These are phyloP conservation scores for Drosophila yakuba DNA, from an alignment of 1,140 invertebrate genomes.

Conservation along the genomic window DNA sequence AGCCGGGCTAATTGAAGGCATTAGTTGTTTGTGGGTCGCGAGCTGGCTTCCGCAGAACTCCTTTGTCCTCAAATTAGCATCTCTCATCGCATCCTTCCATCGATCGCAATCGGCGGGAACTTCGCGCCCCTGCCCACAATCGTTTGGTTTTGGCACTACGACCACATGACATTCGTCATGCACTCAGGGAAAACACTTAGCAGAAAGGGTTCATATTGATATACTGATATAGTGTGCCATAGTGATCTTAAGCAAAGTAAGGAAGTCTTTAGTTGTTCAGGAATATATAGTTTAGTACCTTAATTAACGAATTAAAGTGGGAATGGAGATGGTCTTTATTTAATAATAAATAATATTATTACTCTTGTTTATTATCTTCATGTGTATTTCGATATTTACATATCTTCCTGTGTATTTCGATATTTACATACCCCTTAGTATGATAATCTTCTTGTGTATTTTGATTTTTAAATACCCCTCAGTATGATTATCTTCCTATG, in stretches of 20 bases:
- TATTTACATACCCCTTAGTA: too few relatives aligned
- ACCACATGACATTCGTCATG: conserved; percentile 55
- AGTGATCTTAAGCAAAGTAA: too few relatives aligned
- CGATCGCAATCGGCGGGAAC: conserved; percentile 46
- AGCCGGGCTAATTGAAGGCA: conserved; percentile 76
- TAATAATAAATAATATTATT: too few relatives aligned
- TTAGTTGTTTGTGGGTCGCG: conserved; percentile 81
- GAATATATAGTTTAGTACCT: not conserved
- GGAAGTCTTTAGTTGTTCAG: too few relatives aligned
- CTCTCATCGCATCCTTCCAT: conserved; percentile 34
- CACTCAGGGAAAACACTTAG: conserved; percentile 5
- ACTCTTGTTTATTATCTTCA: too few relatives aligned
- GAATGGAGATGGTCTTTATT: too few relatives aligned
- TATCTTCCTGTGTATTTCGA: not conserved
- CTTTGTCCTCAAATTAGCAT: conserved; percentile 72
- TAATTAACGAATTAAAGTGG: too few relatives aligned
- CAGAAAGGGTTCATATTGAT: not conserved
- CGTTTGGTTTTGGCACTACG: conserved; percentile 58
- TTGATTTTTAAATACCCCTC: not conserved
- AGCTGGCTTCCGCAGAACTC: conserved; percentile 55
- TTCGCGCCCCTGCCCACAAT: conserved; percentile 49
- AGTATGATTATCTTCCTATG: too few relatives aligned
- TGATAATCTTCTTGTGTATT: not conserved
- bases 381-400: too few relatives aligned
- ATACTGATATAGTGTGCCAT: too few relatives aligned